A percentile compares a stretch with the other conserved stretches of the same genome.
These are phyloP conservation scores for Ectemnius continuus DNA, from an alignment of 2,888 invertebrate species.

Conservation along the genomic window DNA sequence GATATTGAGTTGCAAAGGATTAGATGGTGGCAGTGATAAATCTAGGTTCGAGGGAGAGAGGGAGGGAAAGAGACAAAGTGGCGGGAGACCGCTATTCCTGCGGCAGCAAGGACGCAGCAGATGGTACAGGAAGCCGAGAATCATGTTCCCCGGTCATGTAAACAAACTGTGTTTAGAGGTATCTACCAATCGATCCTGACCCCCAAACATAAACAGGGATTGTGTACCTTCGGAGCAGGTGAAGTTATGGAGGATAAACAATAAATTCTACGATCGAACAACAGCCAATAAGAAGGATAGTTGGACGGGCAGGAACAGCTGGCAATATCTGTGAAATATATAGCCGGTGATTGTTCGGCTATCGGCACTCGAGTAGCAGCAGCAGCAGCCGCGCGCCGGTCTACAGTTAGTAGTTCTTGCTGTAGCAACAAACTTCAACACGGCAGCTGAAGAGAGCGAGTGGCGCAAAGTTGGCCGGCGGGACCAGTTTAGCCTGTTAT, in stretches of 20 bases:
- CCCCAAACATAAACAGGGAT: conserved; percentile 12
- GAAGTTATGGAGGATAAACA: conserved; percentile 10
- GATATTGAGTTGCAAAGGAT: too few species aligned
- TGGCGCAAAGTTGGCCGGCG: not conserved
- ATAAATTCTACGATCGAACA: conserved; percentile 40
- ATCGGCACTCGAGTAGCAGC: too few species aligned
- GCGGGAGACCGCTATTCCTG: conserved; percentile 1
- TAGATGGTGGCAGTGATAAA: too few species aligned
- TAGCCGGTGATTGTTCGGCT: not conserved
- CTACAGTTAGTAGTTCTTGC: too few species aligned
- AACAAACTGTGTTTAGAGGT: conserved; percentile 46
- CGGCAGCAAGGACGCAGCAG: conserved; percentile 11
- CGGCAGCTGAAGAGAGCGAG: too few species aligned
- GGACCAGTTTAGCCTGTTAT: not conserved
- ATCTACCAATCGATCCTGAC: conserved; percentile 40
- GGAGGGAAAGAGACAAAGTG: not conserved
- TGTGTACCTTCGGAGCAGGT: too few species aligned
- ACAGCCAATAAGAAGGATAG: conserved; percentile 28
- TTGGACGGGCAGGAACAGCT: conserved; percentile 14
- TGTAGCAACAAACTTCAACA: too few species aligned
- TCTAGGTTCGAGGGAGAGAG: not conserved
- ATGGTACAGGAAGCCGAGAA: conserved; percentile 30
- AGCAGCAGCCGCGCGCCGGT: too few species aligned
- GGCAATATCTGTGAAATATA: not conserved
- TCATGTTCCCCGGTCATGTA: conserved; percentile 44